A percentile compares a stretch with the other conserved stretches of the same genome.
Conservation (phyloP, 2,888 invertebrate genomes). For the Platycheirus albimanus region DNA sequence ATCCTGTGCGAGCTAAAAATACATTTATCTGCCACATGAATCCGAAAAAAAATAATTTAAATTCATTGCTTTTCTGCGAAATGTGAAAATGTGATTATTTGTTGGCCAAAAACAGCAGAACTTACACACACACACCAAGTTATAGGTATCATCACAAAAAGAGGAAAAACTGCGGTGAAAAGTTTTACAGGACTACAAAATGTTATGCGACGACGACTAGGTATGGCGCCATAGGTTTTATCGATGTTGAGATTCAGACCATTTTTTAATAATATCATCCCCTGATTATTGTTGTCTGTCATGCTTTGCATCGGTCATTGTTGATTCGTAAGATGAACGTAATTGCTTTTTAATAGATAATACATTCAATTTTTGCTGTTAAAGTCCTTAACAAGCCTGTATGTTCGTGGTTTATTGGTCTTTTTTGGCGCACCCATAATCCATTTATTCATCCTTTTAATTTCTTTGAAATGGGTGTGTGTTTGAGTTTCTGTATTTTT, state of each 20-base stretch:
- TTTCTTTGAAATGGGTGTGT: conserved; percentile 19
- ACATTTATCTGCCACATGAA: conserved; percentile 50
- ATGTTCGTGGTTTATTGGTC: background rate
- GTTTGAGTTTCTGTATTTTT: background rate
- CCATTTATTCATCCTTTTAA: conserved; percentile 53
- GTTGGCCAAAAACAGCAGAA: conserved; percentile 57
- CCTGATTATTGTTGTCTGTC: conserved; percentile 18
- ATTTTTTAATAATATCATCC: background rate
- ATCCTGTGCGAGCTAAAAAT: conserved; percentile 64
- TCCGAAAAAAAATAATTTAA: conserved; percentile 59
- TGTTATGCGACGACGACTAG: background rate
- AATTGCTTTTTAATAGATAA: conserved; percentile 64
- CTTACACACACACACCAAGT: background rate
- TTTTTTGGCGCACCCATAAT: conserved; percentile 29
- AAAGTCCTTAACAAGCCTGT: conserved; percentile 3
- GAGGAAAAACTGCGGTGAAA: conserved; percentile 42
- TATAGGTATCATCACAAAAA: background rate
- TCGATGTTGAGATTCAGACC: conserved; percentile 35
- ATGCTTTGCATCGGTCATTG: conserved; percentile 48
- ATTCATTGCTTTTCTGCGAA: conserved; percentile 49
- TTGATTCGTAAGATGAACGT: conserved; percentile 59
- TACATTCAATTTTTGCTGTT: conserved; percentile 7
- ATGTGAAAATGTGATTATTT: conserved; percentile 67
- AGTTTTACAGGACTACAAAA: conserved; percentile 45
- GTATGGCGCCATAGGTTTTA: conserved; percentile 64